Evolutionary conservation across 2,888 invertebrate genomes (phyloP), one percentile per base, ranked within the genome.

Genomic region (Drosophila neotestacea): DNA sequence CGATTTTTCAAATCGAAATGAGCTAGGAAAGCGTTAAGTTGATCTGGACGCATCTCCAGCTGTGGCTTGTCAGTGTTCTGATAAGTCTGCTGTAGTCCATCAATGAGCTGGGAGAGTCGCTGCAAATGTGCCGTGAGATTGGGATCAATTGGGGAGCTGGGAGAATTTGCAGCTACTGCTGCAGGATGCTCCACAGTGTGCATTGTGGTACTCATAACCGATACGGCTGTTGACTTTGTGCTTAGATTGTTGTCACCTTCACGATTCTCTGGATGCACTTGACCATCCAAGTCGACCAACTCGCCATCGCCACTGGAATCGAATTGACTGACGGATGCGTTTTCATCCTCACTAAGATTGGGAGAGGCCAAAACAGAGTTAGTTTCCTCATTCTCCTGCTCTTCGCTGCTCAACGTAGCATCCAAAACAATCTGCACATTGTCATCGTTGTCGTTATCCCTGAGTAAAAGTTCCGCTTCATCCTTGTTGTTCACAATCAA

Each of bases 1-100:
- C 91, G 91, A 61, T 91, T 87, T 71, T 91, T 91, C 6, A 93
- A 91, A 67, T 93, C 92, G 28, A 92, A 93, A 59, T 92, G 91
- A 0, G 92, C 92, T 36, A 93, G 63, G 47, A 92, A 92, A 2
- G 92, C 92, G 75, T 93, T 93, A 36, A 93, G 56, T 42, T 93
- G 92, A 78, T 93, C 92, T 0, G 93, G 92, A 2, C 91, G 79
- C 65, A 93, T 67, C 4, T 92, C 92, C 6, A 78, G 64, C 13
- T 77, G 81, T 0, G 85, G 75, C 4, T 85, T 81, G 1, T 87
- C 85, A 0, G 89, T 82, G 27, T 83, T 81, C 46, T 91, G 89
- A 62, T 92, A 92, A 0, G 88, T 91, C 63, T 91, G 77, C 68
- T 92, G 90, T 1, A 93, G 72, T 22, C 92, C 92, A 75, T 92